Conservation (phyloP, 1,140 invertebrate genomes). For the Drosophila arawakana region DNA sequence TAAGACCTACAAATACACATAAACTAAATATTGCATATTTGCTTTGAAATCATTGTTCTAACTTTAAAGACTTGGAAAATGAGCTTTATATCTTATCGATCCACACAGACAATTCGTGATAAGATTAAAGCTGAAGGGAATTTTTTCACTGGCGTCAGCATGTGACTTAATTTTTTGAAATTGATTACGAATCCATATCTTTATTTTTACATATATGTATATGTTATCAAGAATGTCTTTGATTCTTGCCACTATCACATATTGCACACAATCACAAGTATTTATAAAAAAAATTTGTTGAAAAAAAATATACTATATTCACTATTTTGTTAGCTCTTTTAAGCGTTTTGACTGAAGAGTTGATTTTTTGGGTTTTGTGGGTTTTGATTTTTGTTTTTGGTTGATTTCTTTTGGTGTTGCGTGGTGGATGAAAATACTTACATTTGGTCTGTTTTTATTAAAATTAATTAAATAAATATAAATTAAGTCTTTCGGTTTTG, state of each 20-base stretch:
- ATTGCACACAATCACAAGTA: conserved; percentile 29
- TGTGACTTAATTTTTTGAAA: conserved; percentile 41
- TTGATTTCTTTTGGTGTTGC: neutral
- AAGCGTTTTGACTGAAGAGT: conserved; percentile 10
- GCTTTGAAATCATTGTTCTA: conserved; percentile 15
- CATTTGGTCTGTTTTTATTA: conserved; percentile 83
- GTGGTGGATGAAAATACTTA: conserved; percentile 63
- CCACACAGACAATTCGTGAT: conserved; percentile 20
- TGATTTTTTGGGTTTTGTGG: conserved; percentile 4
- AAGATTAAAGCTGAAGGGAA: conserved; percentile 28
- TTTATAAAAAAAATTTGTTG: conserved; percentile 39
- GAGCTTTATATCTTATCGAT: conserved; percentile 45
- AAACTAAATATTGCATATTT: neutral
- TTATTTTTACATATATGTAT: neutral
- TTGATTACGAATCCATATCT: conserved; percentile 29
- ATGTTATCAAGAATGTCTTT: conserved; percentile 21
- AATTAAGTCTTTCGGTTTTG: conserved; percentile 83
- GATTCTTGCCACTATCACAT: conserved; percentile 26
- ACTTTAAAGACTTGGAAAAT: conserved; percentile 22
- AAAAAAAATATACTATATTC: conserved; percentile 39
- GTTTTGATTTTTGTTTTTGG: conserved; percentile 9
- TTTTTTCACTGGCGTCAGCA: conserved; percentile 36
- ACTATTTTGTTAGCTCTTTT: conserved; percentile 25
- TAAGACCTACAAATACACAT: conserved; percentile 8
- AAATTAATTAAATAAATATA: conserved; percentile 84